A percentile compares a stretch with the other conserved stretches of the same genome.
Evolutionary conservation across 2,113 vertebrate genomes (phyloP).

Genomic region (Pangasianodon hypophthalmus): DNA sequence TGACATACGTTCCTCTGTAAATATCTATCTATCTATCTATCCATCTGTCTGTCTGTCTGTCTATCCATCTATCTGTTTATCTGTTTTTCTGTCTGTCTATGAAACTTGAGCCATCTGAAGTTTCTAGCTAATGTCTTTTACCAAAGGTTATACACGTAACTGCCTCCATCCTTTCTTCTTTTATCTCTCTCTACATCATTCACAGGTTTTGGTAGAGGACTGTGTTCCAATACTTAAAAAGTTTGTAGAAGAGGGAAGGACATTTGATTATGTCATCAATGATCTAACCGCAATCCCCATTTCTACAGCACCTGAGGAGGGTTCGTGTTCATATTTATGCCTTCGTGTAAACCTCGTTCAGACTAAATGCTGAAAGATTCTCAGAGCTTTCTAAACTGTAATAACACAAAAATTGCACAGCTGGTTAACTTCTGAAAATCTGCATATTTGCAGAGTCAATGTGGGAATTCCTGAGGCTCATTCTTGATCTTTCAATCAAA

Average conservation of each 20-base stretch:
- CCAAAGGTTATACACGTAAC: background rate
- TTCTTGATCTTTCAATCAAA: conserved; percentile 96
- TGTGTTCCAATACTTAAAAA: conserved; percentile 96
- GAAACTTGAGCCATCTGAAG: background rate
- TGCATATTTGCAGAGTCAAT: conserved; percentile 81
- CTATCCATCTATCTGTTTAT: background rate
- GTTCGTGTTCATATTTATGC: conserved; percentile 63
- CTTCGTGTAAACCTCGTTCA: background rate
- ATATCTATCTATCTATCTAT: too few species aligned
- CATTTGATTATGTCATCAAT: conserved; percentile 97
- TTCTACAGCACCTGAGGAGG: conserved; percentile 95
- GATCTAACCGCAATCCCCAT: conserved; percentile 96
- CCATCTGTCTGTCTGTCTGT: background rate
- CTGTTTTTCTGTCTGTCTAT: background rate
- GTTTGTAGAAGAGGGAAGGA: conserved; percentile 91
- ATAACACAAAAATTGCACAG: background rate
- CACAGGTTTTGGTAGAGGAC: conserved; percentile 91
- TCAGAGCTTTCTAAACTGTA: background rate
- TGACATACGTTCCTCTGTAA: too few species aligned
- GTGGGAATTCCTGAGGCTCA: conserved; percentile 95
- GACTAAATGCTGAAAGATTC: background rate
- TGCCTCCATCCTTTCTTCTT: background rate
- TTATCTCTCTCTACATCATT: background rate
- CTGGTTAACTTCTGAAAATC: too few species aligned
- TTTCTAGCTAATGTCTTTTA: background rate